Conservation (phyloP, 2,888 invertebrate species). For the Epinotia ramella region DNA sequence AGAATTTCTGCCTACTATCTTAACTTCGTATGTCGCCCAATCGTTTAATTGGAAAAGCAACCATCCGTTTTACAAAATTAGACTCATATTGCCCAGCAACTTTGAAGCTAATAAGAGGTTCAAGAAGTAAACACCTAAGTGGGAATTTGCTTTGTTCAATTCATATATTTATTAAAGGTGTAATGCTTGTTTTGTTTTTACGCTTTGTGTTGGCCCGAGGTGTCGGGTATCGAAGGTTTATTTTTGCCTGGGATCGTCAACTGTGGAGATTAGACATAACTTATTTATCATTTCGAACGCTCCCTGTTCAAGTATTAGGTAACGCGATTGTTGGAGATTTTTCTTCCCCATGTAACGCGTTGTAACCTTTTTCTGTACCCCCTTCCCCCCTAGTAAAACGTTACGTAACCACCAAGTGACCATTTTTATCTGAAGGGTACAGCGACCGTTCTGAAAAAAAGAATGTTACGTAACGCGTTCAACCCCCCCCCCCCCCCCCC, state of each 20-base stretch:
- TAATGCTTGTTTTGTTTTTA: slow-evolving; percentile 27
- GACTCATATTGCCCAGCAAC: not conserved
- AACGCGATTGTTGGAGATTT: too few relatives aligned
- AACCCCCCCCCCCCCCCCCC: too few relatives aligned
- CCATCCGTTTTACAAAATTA: not conserved
- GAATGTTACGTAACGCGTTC: too few relatives aligned
- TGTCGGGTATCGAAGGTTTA: not conserved
- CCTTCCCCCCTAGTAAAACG: too few relatives aligned
- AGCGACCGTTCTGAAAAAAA: too few relatives aligned
- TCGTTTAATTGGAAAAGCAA: slow-evolving; percentile 15
- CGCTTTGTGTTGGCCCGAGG: not conserved
- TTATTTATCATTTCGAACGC: too few relatives aligned
- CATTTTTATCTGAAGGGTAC: too few relatives aligned
- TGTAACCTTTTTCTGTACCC: too few relatives aligned
- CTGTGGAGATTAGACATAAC: not conserved
- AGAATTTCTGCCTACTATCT: slow-evolving; percentile 12
- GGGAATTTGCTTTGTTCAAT: slow-evolving; percentile 41
- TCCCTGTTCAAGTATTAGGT: too few relatives aligned
- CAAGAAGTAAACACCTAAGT: not conserved
- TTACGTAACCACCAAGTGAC: too few relatives aligned
- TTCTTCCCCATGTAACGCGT: too few relatives aligned
- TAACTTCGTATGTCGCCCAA: not conserved
- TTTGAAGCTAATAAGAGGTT: not conserved
- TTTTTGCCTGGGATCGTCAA: not conserved
- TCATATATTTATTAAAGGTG: slow-evolving; percentile 36